Conservation (phyloP, 2,888 invertebrate genomes). For the Orchestes rusci region DNA sequence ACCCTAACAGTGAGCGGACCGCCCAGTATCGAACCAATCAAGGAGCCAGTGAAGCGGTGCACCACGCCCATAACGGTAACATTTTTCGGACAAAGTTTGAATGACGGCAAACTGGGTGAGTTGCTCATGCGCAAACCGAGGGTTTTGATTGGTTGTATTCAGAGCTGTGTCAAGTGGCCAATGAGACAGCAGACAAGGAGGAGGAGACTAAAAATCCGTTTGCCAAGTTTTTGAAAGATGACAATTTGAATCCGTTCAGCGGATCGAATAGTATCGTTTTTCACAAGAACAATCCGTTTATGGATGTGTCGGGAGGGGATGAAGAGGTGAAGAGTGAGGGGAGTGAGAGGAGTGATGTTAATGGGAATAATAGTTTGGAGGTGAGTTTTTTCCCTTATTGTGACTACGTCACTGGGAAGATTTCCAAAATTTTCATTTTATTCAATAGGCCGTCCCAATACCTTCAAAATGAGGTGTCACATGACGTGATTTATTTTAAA, state of each 20-base stretch:
- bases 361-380: slow-evolving; percentile 24
- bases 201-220: slow-evolving; percentile 37
- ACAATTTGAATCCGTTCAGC: slow-evolving; percentile 45
- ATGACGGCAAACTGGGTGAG: slow-evolving; percentile 32
- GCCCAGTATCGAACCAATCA: slow-evolving; percentile 33
- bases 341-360: slow-evolving; percentile 17
- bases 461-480: too few relatives aligned
- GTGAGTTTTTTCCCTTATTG: slow-evolving; percentile 27
- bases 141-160: slow-evolving; percentile 5
- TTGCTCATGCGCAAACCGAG: neutral
- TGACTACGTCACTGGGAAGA: too few relatives aligned
- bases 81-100: slow-evolving; percentile 43
- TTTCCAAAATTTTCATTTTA: too few relatives aligned
- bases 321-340: slow-evolving; percentile 19
- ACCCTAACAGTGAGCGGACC: slow-evolving; percentile 57
- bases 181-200: slow-evolving; percentile 26
- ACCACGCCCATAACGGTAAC: slow-evolving; percentile 56
- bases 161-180: slow-evolving; percentile 31
- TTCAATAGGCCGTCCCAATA: too few relatives aligned
- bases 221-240: slow-evolving; percentile 30
- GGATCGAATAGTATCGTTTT: slow-evolving; percentile 43
- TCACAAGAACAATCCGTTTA: slow-evolving; percentile 38
- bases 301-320: slow-evolving; percentile 28
- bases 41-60: slow-evolving; percentile 37
- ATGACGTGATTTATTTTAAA: too few relatives aligned